These are phyloP conservation scores for Rhopilema esculentum DNA, from an alignment of 30 jellyfish, hydroid and myxozoan species.

Conservation along the genomic window DNA sequence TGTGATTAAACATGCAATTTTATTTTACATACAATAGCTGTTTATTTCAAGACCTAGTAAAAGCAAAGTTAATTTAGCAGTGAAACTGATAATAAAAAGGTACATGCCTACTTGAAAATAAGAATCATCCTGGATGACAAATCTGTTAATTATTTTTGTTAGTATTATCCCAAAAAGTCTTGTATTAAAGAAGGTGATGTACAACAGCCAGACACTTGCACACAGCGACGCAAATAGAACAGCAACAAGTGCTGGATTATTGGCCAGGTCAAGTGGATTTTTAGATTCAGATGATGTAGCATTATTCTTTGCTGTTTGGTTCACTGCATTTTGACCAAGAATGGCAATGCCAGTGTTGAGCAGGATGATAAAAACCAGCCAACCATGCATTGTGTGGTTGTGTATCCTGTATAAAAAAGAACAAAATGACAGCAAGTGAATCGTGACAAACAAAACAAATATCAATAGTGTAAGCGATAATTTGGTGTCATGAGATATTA, in stretches of 20 bases:
- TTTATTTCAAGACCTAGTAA: background rate
- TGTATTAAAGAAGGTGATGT: slow-evolving; percentile 83
- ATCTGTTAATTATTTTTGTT: slow-evolving; percentile 79
- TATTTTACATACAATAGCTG: background rate
- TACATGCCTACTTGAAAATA: slow-evolving; percentile 75
- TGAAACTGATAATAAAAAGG: too few relatives aligned
- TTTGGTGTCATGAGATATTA: too few relatives aligned
- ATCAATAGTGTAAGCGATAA: background rate
- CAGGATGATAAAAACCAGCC: background rate
- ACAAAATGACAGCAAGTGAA: background rate
- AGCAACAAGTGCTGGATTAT: slow-evolving; percentile 84
- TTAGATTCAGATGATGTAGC: background rate
- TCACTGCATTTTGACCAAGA: slow-evolving; percentile 14
- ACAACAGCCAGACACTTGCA: slow-evolving; percentile 88
- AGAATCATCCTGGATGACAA: slow-evolving; percentile 75
- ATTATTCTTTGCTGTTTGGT: slow-evolving; percentile 10
- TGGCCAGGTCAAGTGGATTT: slow-evolving; percentile 74
- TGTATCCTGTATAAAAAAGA: background rate
- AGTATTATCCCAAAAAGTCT: slow-evolving; percentile 77
- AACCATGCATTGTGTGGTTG: background rate
- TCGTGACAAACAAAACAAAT: background rate
- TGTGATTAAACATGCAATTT: background rate
- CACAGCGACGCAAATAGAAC: slow-evolving; percentile 85
- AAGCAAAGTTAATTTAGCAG: too few relatives aligned
- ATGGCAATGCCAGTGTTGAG: background rate